These are phyloP conservation scores for Prosopocoilus inquinatus DNA, from an alignment of 2,888 invertebrate genomes.

Conservation along the genomic window DNA sequence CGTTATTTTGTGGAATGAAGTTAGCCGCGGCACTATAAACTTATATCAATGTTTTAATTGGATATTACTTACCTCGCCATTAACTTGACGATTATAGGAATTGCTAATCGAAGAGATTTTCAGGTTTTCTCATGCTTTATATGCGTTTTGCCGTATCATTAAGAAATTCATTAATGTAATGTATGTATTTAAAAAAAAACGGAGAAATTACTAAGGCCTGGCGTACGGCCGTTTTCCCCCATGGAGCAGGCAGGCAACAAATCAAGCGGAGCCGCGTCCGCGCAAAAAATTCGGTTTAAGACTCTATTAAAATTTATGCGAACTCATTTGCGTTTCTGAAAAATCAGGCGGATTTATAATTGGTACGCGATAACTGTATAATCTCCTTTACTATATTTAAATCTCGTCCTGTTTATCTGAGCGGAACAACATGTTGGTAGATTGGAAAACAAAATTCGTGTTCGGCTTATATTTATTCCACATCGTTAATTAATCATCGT, in stretches of 20 bases:
- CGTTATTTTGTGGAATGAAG: conserved; percentile 22
- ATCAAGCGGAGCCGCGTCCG: neutral
- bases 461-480: too few relatives aligned
- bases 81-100: conserved; percentile 5
- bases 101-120: conserved; percentile 14
- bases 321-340: too few relatives aligned
- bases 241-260: neutral
- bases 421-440: too few relatives aligned
- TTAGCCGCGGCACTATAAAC: conserved; percentile 21
- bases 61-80: conserved; percentile 24
- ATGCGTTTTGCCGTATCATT: conserved; percentile 8
- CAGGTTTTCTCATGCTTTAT: conserved; percentile 10
- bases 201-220: neutral
- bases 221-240: neutral
- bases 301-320: neutral
- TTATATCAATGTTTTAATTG: conserved; percentile 29
- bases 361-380: too few relatives aligned
- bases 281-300: neutral
- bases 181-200: neutral
- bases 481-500: too few relatives aligned
- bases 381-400: too few relatives aligned
- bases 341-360: too few relatives aligned
- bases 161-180: conserved; percentile 15
- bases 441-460: too few relatives aligned
- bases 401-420: too few relatives aligned